A percentile compares a stretch with the other conserved stretches of the same genome.
Evolutionary conservation across 2,797 vertebrate species (phyloP).

Genomic region (Fundulus diaphanus): DNA sequence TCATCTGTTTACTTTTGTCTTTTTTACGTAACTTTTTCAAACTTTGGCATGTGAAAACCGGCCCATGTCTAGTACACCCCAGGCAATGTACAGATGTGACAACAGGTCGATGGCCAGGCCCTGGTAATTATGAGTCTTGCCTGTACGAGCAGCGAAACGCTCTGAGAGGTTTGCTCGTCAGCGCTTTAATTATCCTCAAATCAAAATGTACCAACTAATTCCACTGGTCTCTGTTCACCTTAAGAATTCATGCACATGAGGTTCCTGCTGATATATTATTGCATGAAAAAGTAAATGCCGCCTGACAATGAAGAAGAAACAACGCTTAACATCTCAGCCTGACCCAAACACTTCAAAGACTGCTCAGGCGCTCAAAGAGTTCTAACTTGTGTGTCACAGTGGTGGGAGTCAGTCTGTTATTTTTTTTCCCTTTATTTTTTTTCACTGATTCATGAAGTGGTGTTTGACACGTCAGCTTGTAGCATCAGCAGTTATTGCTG

Average conservation of each 20-base stretch:
- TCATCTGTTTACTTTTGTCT: too few relatives aligned
- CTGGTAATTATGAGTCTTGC: slow-evolving; percentile 46
- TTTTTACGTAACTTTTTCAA: neutral
- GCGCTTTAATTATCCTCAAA: slow-evolving; percentile 56
- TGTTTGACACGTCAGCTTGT: slow-evolving; percentile 69
- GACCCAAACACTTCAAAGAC: neutral
- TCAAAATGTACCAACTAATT: slow-evolving; percentile 53
- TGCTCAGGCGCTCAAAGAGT: slow-evolving; percentile 2
- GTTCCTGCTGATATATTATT: slow-evolving; percentile 39
- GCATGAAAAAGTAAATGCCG: slow-evolving; percentile 11
- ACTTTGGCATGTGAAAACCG: neutral
- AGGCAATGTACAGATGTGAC: slow-evolving; percentile 56
- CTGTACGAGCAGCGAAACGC: slow-evolving; percentile 36
- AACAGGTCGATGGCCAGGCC: slow-evolving; percentile 28
- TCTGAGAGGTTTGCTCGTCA: slow-evolving; percentile 53
- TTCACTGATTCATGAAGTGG: slow-evolving; percentile 44
- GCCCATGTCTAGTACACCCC: slow-evolving; percentile 19
- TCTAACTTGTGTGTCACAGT: slow-evolving; percentile 8
- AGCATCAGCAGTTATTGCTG: slow-evolving; percentile 43
- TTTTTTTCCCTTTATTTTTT: slow-evolving; percentile 28
- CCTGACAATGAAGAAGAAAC: slow-evolving; percentile 10
- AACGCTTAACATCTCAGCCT: slow-evolving; percentile 3
- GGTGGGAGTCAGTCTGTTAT: slow-evolving; percentile 8
- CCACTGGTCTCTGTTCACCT: slow-evolving; percentile 45
- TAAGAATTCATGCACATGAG: slow-evolving; percentile 24